A percentile compares a stretch with the other conserved stretches of the same genome.
Conservation (phyloP, 2,797 vertebrate species). For the Syngnathus rostellatus region DNA sequence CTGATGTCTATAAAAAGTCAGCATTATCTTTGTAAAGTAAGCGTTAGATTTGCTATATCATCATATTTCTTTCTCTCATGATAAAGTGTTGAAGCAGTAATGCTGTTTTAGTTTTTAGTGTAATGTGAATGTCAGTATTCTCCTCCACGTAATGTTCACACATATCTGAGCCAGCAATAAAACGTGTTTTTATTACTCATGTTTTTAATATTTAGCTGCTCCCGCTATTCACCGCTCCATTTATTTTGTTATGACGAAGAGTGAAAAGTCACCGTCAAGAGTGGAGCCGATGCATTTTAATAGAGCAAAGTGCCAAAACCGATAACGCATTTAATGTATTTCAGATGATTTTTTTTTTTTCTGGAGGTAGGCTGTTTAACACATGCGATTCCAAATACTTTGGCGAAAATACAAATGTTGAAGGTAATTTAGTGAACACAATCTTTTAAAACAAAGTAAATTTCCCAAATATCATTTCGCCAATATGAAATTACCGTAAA, state of each 20-base stretch:
- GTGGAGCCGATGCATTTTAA: not conserved
- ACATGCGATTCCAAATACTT: not conserved
- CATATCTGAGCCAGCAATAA: not conserved
- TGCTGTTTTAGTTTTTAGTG: not conserved
- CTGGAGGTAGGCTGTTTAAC: not conserved
- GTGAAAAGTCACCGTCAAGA: slow-evolving; percentile 1
- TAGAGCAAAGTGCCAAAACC: not conserved
- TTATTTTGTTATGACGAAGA: slow-evolving; percentile 4
- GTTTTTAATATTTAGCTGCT: slow-evolving; percentile 1
- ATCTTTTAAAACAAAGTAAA: no score
- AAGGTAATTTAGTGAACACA: no score
- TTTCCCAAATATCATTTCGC: no score
- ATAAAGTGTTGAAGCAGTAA: no score
- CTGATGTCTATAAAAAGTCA: not conserved
- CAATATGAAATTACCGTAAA: no score
- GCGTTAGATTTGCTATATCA: not conserved
- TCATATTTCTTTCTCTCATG: not conserved
- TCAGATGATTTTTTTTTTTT: not conserved
- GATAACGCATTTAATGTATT: not conserved
- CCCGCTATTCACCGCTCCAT: slow-evolving; percentile 1
- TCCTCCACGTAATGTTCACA: not conserved
- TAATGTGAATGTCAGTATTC: not conserved
- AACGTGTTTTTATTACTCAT: slow-evolving; percentile 1
- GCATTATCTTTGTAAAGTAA: not conserved
- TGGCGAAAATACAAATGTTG: not conserved